Evolutionary conservation across 2,797 vertebrate genomes (phyloP).

Genomic region (Arrhamphus sclerolepis): DNA sequence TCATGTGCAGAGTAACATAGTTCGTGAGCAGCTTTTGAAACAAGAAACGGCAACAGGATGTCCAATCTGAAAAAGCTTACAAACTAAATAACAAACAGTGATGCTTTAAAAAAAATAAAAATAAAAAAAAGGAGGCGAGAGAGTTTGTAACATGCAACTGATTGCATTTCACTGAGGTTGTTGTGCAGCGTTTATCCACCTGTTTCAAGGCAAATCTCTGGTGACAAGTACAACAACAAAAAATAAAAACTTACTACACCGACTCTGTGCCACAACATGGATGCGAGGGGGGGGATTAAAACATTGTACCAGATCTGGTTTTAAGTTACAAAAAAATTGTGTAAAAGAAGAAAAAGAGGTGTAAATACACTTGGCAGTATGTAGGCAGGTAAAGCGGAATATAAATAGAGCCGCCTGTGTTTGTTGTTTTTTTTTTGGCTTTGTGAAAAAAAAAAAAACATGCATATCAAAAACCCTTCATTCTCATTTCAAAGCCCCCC

Average conservation of each 20-base stretch:
- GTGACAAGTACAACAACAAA: constrained; percentile 40
- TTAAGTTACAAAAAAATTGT: constrained; percentile 57
- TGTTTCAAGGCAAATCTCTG: constrained; percentile 70
- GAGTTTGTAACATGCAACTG: constrained; percentile 27
- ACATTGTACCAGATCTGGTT: constrained; percentile 61
- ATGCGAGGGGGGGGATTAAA: constrained; percentile 14
- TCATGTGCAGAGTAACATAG: too few species aligned
- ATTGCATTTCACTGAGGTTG: constrained; percentile 39
- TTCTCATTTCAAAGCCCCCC: constrained; percentile 53
- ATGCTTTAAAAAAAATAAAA: too few species aligned
- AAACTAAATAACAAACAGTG: too few species aligned
- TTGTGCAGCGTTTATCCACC: constrained; percentile 39
- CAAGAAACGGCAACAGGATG: constrained; percentile 23
- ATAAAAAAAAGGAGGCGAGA: constrained; percentile 36
- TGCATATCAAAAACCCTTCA: constrained; percentile 77
- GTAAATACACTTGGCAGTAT: constrained; percentile 78
- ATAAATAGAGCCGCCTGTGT: constrained; percentile 76
- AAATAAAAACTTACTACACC: constrained; percentile 24
- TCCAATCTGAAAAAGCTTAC: constrained; percentile 44
- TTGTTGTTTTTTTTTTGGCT: too few species aligned
- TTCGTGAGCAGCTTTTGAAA: constrained; percentile 18
- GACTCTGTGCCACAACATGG: constrained; percentile 23
- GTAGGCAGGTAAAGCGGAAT: constrained; percentile 70
- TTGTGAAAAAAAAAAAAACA: constrained; percentile 71
- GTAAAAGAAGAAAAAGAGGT: constrained; percentile 34